Evolutionary conservation across 2,888 invertebrate species (phyloP).

Genomic region (Drosophila phalerata): DNA sequence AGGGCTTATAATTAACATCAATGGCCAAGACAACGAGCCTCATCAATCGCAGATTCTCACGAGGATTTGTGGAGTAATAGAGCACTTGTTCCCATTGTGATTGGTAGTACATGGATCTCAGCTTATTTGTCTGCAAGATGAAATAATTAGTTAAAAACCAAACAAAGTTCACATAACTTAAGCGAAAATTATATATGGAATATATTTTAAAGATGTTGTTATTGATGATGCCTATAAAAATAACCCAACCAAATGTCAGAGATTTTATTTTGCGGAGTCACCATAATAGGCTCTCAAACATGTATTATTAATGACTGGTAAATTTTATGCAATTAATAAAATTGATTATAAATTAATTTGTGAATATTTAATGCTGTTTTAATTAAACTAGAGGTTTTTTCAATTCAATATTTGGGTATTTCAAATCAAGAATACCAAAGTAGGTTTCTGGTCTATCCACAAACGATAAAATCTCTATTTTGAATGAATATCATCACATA

Average conservation of each 20-base stretch:
- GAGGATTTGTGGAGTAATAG: constrained; percentile 57
- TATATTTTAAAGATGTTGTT: no score
- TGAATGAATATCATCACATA: no score
- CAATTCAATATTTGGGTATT: no score
- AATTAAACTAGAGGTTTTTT: no score
- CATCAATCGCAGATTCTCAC: constrained; percentile 68
- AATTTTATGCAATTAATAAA: background rate
- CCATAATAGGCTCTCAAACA: background rate
- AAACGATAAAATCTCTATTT: no score
- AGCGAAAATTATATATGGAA: background rate
- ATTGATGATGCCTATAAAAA: no score
- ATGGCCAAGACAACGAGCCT: constrained; percentile 73
- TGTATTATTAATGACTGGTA: no score
- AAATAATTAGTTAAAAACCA: background rate
- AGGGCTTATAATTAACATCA: constrained; percentile 66
- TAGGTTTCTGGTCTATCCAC: no score
- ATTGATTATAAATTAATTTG: background rate
- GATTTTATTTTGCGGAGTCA: background rate
- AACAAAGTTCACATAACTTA: no score
- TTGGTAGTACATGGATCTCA: constrained; percentile 76
- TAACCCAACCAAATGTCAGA: background rate
- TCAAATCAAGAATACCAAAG: no score
- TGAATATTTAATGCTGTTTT: background rate
- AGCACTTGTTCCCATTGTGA: constrained; percentile 74
- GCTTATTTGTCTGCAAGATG: constrained; percentile 63